Percentiles rank a stretch among this genome's conserved stretches.
These are phyloP conservation scores for Oscheius myriophilus DNA, from an alignment of 2,888 invertebrate species.

Conservation along the genomic window DNA sequence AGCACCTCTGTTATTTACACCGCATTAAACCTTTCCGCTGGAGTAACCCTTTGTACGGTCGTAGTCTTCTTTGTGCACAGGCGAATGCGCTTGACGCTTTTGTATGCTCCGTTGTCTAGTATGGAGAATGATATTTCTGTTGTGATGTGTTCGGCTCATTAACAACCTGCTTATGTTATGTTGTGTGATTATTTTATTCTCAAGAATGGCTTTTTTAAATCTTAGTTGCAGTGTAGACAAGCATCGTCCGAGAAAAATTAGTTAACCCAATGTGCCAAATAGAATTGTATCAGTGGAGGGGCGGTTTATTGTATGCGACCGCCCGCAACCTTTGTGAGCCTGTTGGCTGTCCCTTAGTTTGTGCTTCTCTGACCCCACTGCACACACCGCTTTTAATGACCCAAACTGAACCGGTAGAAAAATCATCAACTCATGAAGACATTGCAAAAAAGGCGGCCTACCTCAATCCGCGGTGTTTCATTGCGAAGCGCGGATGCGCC, in stretches of 20 bases:
- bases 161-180: too few species aligned
- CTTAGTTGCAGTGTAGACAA: slow-evolving; percentile 12
- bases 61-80: neutral
- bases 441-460: too few species aligned
- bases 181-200: too few species aligned
- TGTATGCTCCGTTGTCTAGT: slow-evolving; percentile 23
- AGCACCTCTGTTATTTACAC: slow-evolving; percentile 14
- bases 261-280: slow-evolving; percentile 12
- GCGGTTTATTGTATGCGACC: neutral
- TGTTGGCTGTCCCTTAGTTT: slow-evolving; percentile 5
- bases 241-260: neutral
- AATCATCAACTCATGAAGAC: too few species aligned
- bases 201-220: too few species aligned
- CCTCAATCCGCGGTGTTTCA: slow-evolving; percentile 8
- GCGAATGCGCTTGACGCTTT: slow-evolving; percentile 3
- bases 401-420: slow-evolving; percentile 4
- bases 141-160: too few species aligned
- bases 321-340: neutral
- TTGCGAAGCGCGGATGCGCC: slow-evolving; percentile 16
- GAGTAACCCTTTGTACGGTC: neutral
- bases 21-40: neutral
- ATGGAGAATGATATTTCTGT: too few species aligned
- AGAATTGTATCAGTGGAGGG: slow-evolving; percentile 18
- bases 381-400: slow-evolving; percentile 5
- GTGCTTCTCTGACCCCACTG: neutral